A percentile compares a stretch with the other conserved stretches of the same genome.
These are phyloP conservation scores for Linnaemya tessellans DNA, from an alignment of 2,888 invertebrate species.

Conservation along the genomic window DNA sequence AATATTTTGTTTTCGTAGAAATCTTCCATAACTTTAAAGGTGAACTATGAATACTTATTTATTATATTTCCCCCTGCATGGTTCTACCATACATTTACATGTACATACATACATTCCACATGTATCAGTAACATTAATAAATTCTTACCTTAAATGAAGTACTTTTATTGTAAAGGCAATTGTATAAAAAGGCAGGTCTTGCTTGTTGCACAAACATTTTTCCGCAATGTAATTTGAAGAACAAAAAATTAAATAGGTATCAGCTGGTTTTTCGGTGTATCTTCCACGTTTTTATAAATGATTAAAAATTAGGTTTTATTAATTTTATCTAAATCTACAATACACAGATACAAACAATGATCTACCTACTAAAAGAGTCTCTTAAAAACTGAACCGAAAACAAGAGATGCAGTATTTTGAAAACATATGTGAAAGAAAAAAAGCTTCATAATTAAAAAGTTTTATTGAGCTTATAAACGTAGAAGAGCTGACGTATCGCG, in stretches of 20 bases:
- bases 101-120: constrained; percentile 5
- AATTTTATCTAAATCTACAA: neutral
- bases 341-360: constrained; percentile 26
- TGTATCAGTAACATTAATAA: neutral
- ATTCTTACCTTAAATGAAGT: constrained; percentile 76
- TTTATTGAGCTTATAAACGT: neutral
- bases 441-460: constrained; percentile 24
- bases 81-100: too few species aligned
- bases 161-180: constrained; percentile 69
- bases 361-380: constrained; percentile 45
- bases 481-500: neutral
- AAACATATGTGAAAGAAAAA: neutral
- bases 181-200: constrained; percentile 72
- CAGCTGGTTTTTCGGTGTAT: neutral
- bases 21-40: too few species aligned
- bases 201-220: constrained; percentile 71
- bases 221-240: neutral
- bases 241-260: neutral
- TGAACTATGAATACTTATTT: too few species aligned
- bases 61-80: too few species aligned
- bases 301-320: constrained; percentile 1
- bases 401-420: neutral
- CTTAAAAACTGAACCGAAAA: constrained; percentile 37
- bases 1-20: too few species aligned
- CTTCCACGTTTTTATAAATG: constrained; percentile 24